Evolutionary conservation across 2,797 vertebrate species (phyloP), one percentile per base, ranked within the genome.

Genomic region (Ciconia nigra): DNA sequence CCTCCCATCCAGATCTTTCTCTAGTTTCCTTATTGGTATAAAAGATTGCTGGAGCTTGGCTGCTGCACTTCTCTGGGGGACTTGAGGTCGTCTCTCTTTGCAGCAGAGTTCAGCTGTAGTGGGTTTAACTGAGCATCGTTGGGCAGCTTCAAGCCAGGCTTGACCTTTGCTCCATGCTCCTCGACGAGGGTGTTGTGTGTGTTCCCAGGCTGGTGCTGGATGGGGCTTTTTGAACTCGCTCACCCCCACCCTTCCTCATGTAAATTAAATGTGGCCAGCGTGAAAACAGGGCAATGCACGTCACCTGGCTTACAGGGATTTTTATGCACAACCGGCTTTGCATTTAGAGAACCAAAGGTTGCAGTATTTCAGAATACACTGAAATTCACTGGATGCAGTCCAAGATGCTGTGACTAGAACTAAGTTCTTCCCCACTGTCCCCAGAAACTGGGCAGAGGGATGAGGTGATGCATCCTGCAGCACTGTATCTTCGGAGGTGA

Each of bases 161-260:
- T 3, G 0, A 0, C 18, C 59, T 66, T 39, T 49, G 44, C 46
- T 70, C 41, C 0, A 1, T 37, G 58, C 66, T 42, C 33, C 66
- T 37, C 1, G 2, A 2, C 1, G 7, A 57, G 28, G 28, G 33
- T 25, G 31, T 2, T 1, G 1, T 57, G 17, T 51, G 28, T 59
- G 63, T 51, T 73, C 76, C 69, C 58, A 42, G 69, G 37, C 44
- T 87, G 61, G 2, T 29, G 49, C 37, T 87, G 55, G 33, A n/a
- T 37, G 74, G 31, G 37, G 18, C 33, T 46, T 63, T 73, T 49
- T 58, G 61, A 67, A 41, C 44, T 90, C 0, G 0, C 39, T 89
- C 18, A 21, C 18, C 35, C 41, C 29, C 14, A 59, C 49, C 33
- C 54, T 49, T 49, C 31, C 71, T 62, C 42, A 3, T 22, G 39